Base-by-base conservation (phyloP, 2,888 invertebrate species). In the Drosophila niveifrons region DNA sequence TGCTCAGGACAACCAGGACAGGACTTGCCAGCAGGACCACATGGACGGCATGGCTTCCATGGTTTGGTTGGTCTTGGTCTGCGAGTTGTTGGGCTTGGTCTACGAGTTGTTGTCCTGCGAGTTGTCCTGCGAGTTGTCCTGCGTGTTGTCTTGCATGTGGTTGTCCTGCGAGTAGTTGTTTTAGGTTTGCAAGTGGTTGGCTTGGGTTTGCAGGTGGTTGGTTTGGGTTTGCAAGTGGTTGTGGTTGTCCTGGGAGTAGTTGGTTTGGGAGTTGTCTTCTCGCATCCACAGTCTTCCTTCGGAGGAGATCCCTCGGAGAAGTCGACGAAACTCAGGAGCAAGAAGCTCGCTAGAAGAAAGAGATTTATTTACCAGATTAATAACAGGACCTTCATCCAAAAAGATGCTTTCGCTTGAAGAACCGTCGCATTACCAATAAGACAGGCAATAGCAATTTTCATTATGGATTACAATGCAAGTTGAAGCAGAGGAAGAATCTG, bases 1-100 rank as follows among this genome's bases (percentile, higher is more conserved):
- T 52, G 63, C 0, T 1, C 0, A 1, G 59, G 17, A 6, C 81
- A 79, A 0, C 63, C 74, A 0, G 2, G 0, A n/a, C 71, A 81
- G 8, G 34, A 3, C 0, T 6, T 44, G 6, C 79, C 72, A 0
- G 65, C 78, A 9, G 78, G 72, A 13, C 78, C 77, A 11, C 77
- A 72, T 11, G 34, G 15, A 0, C 11, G 1, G 44, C 72, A 72
- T 18, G 56, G 55, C 43, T 8, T 17, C 43, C 43, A 43, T 43
- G 43, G 43, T 15, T 15, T 31, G 31, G 9, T 17, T 11, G 39
- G 11, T 10, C 11, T 39, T 10, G 8, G 8, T 17, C 44, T 1
- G n/a, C 23, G 23, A 4, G 23, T 23, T 23, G 3, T 11, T n/a
- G 46, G 1, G 1, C 1, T n/a, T 2, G 46, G 46, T 2, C 8